Conservation (phyloP, 2,888 invertebrate species). For the Eupithecia exiguata region DNA sequence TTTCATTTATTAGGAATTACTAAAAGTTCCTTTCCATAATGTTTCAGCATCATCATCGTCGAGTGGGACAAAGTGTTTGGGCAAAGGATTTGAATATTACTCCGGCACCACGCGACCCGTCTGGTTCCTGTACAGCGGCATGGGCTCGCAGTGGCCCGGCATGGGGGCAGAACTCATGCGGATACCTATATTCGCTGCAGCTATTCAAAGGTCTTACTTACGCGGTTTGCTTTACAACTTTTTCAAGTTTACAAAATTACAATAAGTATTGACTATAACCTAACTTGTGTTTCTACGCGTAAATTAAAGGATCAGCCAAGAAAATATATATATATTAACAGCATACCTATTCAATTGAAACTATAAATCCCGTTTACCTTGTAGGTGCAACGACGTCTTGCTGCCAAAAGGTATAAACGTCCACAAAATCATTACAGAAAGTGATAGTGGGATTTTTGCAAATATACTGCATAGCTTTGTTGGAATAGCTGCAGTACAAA, state of each 20-base stretch:
- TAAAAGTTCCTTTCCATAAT: too few species aligned
- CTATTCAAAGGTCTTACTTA: conserved; percentile 74
- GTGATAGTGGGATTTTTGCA: conserved; percentile 84
- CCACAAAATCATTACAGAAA: conserved; percentile 83
- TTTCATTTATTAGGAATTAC: too few species aligned
- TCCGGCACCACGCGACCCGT: conserved; percentile 68
- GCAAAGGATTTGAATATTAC: conserved; percentile 47
- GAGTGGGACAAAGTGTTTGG: too few species aligned
- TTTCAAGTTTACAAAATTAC: too few species aligned
- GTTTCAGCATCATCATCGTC: too few species aligned
- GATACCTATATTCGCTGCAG: conserved; percentile 82
- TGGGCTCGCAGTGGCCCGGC: conserved; percentile 87
- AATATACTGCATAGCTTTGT: conserved; percentile 81
- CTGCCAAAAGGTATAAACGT: conserved; percentile 85
- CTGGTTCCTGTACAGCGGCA: conserved; percentile 88
- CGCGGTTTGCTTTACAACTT: too few species aligned
- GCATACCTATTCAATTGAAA: too few species aligned
- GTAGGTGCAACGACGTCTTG: conserved; percentile 80
- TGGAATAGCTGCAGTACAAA: conserved; percentile 36
- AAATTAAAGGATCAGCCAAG: too few species aligned
- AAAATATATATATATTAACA: too few species aligned
- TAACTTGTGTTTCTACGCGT: too few species aligned
- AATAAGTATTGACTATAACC: too few species aligned
- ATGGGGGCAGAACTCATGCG: conserved; percentile 85
- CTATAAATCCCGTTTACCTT: too few species aligned